phyloP scores from a whole-genome alignment of 2,888 invertebrate genomes.

The Aspidapion aeneum region DNA sequence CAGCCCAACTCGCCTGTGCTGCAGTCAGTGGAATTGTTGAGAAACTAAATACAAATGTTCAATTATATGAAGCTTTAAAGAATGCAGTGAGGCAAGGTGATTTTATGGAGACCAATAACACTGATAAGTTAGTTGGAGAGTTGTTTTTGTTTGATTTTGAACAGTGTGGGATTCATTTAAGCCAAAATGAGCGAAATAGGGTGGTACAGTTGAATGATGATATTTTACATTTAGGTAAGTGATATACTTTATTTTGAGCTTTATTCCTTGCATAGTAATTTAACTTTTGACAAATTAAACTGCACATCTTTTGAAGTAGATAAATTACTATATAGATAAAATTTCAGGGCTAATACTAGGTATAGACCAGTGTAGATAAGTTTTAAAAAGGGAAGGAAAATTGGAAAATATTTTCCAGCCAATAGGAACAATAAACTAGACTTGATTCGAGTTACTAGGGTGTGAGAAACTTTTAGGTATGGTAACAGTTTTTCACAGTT shows the following conservation, averaged over 20 bases:
- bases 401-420: too few relatives aligned
- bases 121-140: conserved; percentile 82
- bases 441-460: too few relatives aligned
- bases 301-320: neutral
- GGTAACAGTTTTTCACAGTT: too few relatives aligned
- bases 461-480: too few relatives aligned
- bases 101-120: conserved; percentile 57
- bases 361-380: too few relatives aligned
- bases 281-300: too few relatives aligned
- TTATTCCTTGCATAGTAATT: neutral
- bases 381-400: too few relatives aligned
- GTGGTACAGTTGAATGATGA: conserved; percentile 86
- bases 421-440: too few relatives aligned
- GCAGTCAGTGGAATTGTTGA: conserved; percentile 90
- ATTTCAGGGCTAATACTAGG: too few relatives aligned
- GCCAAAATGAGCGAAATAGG: conserved; percentile 62
- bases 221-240: conserved; percentile 54
- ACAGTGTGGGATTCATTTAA: conserved; percentile 93
- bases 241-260: neutral
- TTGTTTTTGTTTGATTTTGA: conserved; percentile 97
- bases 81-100: conserved; percentile 71
- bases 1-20: conserved; percentile 89
- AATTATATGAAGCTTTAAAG: conserved; percentile 74
- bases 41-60: conserved; percentile 87
- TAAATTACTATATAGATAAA: neutral